phyloP scores from a whole-genome alignment of 1,140 invertebrate species.

The Diorhabda elongata region DNA sequence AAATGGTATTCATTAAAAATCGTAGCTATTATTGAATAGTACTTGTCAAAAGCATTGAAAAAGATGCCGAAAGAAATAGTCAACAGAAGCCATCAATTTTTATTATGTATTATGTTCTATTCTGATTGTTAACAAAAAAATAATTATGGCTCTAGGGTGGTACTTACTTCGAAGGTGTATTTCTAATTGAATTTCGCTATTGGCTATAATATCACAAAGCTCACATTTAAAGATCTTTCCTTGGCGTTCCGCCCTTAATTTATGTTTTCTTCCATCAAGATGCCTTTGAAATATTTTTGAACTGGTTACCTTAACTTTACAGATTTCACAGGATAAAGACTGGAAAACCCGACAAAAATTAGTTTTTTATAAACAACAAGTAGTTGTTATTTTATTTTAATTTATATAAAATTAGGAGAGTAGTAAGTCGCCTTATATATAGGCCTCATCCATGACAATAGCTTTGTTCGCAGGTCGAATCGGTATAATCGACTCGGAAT shows the following conservation, averaged over 20 bases:
- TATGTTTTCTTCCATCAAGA: conserved; percentile 42
- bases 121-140: too few species aligned
- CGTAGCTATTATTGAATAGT: not conserved
- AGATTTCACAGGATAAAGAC: conserved; percentile 39
- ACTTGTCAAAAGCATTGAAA: not conserved
- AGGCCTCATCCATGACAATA: too few species aligned
- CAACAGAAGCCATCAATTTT: too few species aligned
- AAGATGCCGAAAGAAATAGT: not conserved
- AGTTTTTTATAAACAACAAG: too few species aligned
- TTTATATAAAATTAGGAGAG: too few species aligned
- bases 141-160: too few species aligned
- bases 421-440: too few species aligned
- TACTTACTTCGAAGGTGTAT: conserved; percentile 43
- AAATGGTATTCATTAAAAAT: conserved; percentile 8
- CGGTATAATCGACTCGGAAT: too few species aligned
- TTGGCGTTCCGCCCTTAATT: conserved; percentile 38
- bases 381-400: too few species aligned
- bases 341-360: conserved; percentile 18
- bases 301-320: conserved; percentile 43
- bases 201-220: conserved; percentile 41
- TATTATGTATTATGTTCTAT: too few species aligned
- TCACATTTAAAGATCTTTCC: conserved; percentile 44
- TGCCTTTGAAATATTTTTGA: conserved; percentile 41
- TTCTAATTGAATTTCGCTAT: conserved; percentile 44
- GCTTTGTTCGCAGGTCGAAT: too few species aligned